Percentiles rank a stretch among this genome's conserved stretches.
phyloP scores from a whole-genome alignment of 2,797 vertebrate species.

The Sitta carolinensis region DNA sequence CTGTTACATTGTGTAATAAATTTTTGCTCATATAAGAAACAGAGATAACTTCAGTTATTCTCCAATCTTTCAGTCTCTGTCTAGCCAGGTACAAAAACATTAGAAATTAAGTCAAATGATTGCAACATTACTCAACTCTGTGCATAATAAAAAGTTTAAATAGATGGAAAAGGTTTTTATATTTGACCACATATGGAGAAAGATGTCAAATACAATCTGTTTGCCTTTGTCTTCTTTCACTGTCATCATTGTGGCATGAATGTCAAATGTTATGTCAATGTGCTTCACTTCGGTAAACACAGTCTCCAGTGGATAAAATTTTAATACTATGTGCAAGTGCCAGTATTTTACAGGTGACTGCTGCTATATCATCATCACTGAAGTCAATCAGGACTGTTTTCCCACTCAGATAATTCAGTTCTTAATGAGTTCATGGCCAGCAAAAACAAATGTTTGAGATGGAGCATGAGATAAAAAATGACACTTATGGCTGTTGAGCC shows the following conservation, averaged over 20 bases:
- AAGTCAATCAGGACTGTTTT: conserved; percentile 16
- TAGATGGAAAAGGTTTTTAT: not conserved
- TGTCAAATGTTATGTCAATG: not conserved
- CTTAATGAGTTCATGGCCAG: conserved; percentile 26
- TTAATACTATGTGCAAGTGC: not conserved
- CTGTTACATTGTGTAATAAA: not conserved
- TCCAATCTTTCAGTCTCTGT: not conserved
- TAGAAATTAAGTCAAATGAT: not conserved
- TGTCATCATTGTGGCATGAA: not conserved
- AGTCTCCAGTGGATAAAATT: not conserved
- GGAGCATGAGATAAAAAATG: conserved; percentile 2
- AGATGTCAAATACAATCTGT: not conserved
- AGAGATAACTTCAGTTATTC: not conserved
- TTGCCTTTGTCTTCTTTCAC: not conserved
- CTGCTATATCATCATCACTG: not conserved
- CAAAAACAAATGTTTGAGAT: conserved; percentile 27
- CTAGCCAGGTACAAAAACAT: not conserved
- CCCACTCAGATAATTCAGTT: not conserved
- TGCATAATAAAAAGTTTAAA: not conserved
- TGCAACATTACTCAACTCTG: not conserved
- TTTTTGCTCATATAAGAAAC: not conserved
- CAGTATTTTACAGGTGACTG: conserved; percentile 40
- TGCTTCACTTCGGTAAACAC: not conserved
- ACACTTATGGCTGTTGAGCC: not conserved
- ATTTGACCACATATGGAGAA: not conserved